Base-by-base conservation (phyloP, 1,140 invertebrate genomes). In the Euura saliciscinereae region DNA sequence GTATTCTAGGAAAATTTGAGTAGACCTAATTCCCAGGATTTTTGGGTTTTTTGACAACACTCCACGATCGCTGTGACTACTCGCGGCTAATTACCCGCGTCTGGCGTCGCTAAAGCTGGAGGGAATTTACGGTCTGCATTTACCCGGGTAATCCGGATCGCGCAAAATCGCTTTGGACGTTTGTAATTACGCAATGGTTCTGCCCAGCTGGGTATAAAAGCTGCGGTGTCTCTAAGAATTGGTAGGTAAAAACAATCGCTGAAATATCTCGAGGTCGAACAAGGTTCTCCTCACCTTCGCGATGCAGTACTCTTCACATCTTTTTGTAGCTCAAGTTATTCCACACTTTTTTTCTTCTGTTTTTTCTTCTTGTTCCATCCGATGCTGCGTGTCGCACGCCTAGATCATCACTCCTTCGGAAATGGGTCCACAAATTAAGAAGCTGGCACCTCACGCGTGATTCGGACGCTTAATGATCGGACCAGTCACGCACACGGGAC, bases 381-480 rank as follows among this genome's bases (percentile, higher is more conserved):
- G 28, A 28, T 28, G 28, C 8, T n/a, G 51, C 51, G 8, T n/a
- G 8, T 59, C 51, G 51, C 51, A 1, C 8, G 51, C 51, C 28
- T 28, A 28, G 28, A 28, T 28, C 28, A 28, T 28, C 28, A 28
- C 28, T 28, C 28, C 28, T 28, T 28, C 28, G 28, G 28, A 28
- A 28, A 28, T 28, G 28, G 8, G 3, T 59, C 51, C 51, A 59
- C 51, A 59, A 59, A 59, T 59, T 59, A 59, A 59, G 8, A 3
- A 8, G 8, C 6, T n/a, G 51, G 51, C 51, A 59, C 51, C 51
- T 59, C 13, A n/a, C 51, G 13, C 51, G 51, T 59, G 51, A 59
- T 59, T 59, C 51, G 51, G 13, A n/a, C 13, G 51, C 51, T 59
- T 59, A 59, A 59, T 59, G 51, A 59, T 59, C 51, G 51, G 51